These are phyloP conservation scores for Calvadosia cruxmelitensis DNA, from an alignment of 30 jellyfish, hydroid and myxozoan genomes.

Conservation along the genomic window DNA sequence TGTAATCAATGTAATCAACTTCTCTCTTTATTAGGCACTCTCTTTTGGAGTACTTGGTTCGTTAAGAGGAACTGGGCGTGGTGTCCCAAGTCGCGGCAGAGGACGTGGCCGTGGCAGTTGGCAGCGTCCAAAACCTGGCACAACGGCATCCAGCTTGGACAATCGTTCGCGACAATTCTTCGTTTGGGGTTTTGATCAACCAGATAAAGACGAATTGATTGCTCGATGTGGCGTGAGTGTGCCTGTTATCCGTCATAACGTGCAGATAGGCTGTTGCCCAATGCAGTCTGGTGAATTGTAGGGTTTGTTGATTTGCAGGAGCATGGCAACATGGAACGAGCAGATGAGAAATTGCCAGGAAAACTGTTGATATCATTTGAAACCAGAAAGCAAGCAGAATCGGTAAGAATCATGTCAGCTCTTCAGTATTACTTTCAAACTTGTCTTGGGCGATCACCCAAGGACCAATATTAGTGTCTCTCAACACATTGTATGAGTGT, in stretches of 20 bases:
- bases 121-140: background rate
- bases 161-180: slow-evolving; percentile 75
- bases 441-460: no score
- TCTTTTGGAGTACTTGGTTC: slow-evolving; percentile 46
- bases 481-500: no score
- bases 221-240: slow-evolving; percentile 77
- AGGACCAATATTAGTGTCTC: no score
- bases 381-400: slow-evolving; percentile 85
- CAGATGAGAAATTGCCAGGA: slow-evolving; percentile 82
- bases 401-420: no score
- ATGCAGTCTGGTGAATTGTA: background rate
- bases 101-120: slow-evolving; percentile 50
- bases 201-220: slow-evolving; percentile 67
- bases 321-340: slow-evolving; percentile 63
- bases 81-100: slow-evolving; percentile 47
- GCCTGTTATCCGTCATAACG: no score
- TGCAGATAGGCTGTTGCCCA: no score
- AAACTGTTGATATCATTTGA: slow-evolving; percentile 81
- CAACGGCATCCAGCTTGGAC: slow-evolving; percentile 36
- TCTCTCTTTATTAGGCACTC: background rate
- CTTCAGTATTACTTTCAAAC: no score
- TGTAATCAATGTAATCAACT: no score
- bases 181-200: slow-evolving; percentile 70
- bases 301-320: slow-evolving; percentile 29
- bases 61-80: slow-evolving; percentile 13